A percentile compares a stretch with the other conserved stretches of the same genome.
These are phyloP conservation scores for Diadophis punctatus DNA, from an alignment of 2,113 vertebrate species.

Conservation along the genomic window DNA sequence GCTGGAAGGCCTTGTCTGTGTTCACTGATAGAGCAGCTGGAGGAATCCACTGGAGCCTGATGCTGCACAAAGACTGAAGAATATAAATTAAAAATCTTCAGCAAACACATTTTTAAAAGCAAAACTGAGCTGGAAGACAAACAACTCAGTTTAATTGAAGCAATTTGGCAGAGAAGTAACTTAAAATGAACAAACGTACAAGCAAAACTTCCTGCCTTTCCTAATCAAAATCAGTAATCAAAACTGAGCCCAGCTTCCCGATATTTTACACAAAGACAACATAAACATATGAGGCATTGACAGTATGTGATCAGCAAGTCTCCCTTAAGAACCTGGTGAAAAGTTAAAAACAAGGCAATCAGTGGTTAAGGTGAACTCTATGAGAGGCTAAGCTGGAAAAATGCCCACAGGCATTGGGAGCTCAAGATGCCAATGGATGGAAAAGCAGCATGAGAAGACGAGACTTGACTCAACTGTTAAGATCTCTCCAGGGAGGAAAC, in stretches of 20 bases:
- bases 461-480: conserved; percentile 3
- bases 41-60: neutral
- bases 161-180: neutral
- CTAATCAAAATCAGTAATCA: neutral
- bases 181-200: neutral
- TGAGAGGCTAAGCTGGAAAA: conserved; percentile 24
- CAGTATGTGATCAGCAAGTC: conserved; percentile 36
- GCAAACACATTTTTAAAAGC: neutral
- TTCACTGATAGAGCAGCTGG: conserved; percentile 20
- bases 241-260: neutral
- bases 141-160: conserved; percentile 12
- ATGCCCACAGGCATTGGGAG: conserved; percentile 15
- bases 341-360: conserved; percentile 57
- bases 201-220: conserved; percentile 25
- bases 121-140: neutral
- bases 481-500: conserved; percentile 40
- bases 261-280: neutral
- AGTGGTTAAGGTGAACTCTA: conserved; percentile 53
- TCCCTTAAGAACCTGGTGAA: conserved; percentile 48
- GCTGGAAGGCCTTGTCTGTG: neutral
- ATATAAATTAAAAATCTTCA: conserved; percentile 22
- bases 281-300: conserved; percentile 4
- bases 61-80: neutral
- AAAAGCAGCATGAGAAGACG: conserved; percentile 24
- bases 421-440: neutral